A percentile compares a stretch with the other conserved stretches of the same genome.
These are phyloP conservation scores for Drosophila rellima DNA, from an alignment of 2,888 invertebrate species.

Conservation along the genomic window DNA sequence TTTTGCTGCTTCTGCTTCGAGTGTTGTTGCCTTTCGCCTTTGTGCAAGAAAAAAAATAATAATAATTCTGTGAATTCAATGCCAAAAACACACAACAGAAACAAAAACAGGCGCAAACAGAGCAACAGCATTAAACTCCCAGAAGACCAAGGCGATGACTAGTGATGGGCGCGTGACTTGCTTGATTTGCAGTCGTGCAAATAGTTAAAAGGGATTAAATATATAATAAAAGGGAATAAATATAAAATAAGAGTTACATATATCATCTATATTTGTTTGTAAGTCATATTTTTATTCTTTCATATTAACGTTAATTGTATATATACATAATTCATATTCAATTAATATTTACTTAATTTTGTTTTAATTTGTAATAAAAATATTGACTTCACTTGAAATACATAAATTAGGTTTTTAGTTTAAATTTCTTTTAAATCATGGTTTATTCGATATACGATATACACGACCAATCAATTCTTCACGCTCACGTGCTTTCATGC, in stretches of 20 bases:
- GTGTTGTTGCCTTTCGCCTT: slow-evolving; percentile 15
- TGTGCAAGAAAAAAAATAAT: slow-evolving; percentile 45
- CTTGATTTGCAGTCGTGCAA: background rate
- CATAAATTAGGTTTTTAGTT: background rate
- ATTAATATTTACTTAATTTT: too few species aligned
- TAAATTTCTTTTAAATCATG: background rate
- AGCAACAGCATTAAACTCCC: slow-evolving; percentile 19
- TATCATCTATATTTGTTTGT: too few species aligned
- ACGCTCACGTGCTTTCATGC: slow-evolving; percentile 31
- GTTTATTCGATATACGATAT: background rate
- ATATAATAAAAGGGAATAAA: too few species aligned
- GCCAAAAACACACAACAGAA: slow-evolving; percentile 46
- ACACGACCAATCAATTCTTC: slow-evolving; percentile 5
- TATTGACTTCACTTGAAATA: background rate
- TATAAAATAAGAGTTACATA: too few species aligned
- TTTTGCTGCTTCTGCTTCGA: slow-evolving; percentile 25
- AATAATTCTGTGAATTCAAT: slow-evolving; percentile 65
- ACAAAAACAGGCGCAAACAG: slow-evolving; percentile 21
- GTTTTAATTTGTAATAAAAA: too few species aligned
- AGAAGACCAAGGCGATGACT: slow-evolving; percentile 20
- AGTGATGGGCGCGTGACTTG: slow-evolving; percentile 35
- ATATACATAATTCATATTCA: too few species aligned
- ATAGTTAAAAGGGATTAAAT: background rate
- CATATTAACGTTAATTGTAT: too few species aligned
- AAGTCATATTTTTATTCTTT: too few species aligned